Evolutionary conservation across 1,140 invertebrate genomes (phyloP), one percentile per base, ranked within the genome.

Genomic region (Ephestia elutella): DNA sequence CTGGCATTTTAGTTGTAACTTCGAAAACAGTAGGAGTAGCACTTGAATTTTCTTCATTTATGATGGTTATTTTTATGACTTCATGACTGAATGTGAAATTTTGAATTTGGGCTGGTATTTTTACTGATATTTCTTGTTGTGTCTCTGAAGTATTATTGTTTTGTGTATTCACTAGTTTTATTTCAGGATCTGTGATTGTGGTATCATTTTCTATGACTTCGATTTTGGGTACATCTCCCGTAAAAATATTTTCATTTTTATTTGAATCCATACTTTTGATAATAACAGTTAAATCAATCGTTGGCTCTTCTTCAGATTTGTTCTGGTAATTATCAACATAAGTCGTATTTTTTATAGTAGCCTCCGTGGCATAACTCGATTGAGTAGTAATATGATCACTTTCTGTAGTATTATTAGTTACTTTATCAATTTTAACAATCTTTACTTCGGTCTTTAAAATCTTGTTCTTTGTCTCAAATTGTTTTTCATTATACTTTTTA

Each of bases 401-500:
- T 64, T 49, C 30, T 0, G 56, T 59, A 18, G 28, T 15, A 62
- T 56, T 35, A 11, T 54, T 44, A 8, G 54, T 56, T n/a, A 25
- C 2, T 57, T 73, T 68, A 54, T 57, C 56, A 56, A 10, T 20
- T 49, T 38, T 57, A 2, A 30, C 44, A 25, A 48, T 11, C 64
- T 68, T 70, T 0, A 21, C 9, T 20, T 70, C 67, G 2, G 54
- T n/a, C 9, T 68, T 70, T 70, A 0, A 49, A 20, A 20, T 15
- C 59, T 70, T 76, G 15, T 13, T 61, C 61, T 76, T 71, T n/a
- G 54, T 18, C 21, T 76, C 74, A 51, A 70, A 54, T 28, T 62
- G 57, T 71, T 83, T 85, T 11, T 72, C 68, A 19, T 62, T 76
- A 59, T 87, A 84, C 65, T 87, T 87, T 57, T 87, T 87, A 0